These are phyloP conservation scores for Embidobia sp. DNA, from an alignment of 2,888 invertebrate species.

Conservation along the genomic window DNA sequence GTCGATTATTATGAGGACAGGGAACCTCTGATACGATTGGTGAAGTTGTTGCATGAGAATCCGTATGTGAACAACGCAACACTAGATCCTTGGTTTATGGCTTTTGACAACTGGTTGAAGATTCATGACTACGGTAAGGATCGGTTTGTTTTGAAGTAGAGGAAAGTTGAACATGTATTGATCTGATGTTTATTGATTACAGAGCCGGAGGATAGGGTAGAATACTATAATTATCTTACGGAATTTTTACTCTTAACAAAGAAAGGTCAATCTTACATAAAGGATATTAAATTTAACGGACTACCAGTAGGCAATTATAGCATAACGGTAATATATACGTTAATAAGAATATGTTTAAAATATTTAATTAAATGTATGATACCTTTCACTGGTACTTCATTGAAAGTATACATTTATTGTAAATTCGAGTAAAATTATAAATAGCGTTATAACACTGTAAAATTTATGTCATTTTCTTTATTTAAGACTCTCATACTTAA, in stretches of 20 bases:
- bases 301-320: conserved; percentile 75
- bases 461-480: no score
- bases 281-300: conserved; percentile 77
- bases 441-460: no score
- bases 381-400: no score
- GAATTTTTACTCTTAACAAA: conserved; percentile 78
- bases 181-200: conserved; percentile 21
- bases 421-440: no score
- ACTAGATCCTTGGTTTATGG: conserved; percentile 78
- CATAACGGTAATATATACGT: conserved; percentile 77
- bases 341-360: no score
- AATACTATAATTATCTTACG: conserved; percentile 76
- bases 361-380: no score
- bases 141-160: no score
- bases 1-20: conserved; percentile 76
- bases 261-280: conserved; percentile 77
- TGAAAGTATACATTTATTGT: no score
- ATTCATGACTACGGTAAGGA: conserved; percentile 69
- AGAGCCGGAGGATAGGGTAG: conserved; percentile 75
- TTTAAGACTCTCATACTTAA: no score
- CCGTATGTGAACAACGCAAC: conserved; percentile 77
- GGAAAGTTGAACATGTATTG: no score
- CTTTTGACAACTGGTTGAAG: conserved; percentile 75
- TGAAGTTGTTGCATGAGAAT: conserved; percentile 72
- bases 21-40: conserved; percentile 71